Evolutionary conservation across 2,113 vertebrate genomes (phyloP).

Genomic region (Tragulus kanchil): DNA sequence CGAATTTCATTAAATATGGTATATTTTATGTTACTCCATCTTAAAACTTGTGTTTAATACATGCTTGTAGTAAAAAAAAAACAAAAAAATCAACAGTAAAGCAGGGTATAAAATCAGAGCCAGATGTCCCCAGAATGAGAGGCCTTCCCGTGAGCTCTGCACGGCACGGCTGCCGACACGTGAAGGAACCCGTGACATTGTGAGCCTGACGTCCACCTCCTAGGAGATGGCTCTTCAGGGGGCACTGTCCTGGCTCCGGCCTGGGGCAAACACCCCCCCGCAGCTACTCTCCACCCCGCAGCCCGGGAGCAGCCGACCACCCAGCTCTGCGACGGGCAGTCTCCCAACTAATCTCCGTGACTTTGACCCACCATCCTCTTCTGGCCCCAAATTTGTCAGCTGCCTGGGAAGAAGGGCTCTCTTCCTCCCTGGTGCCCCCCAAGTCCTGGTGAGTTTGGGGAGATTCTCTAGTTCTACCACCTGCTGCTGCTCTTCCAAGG

Average conservation of each 20-base stretch:
- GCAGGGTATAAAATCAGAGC: neutral
- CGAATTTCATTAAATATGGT: neutral
- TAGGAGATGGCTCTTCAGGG: rapidly evolving
- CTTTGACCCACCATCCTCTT: neutral
- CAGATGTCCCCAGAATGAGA: neutral
- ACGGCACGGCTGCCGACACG: neutral
- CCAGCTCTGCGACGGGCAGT: neutral
- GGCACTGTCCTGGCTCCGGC: neutral
- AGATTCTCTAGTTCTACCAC: neutral
- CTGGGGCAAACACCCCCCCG: rapidly evolving
- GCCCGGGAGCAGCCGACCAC: neutral
- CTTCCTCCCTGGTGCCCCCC: neutral
- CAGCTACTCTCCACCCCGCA: rapidly evolving
- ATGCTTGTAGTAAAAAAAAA: neutral
- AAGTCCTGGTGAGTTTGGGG: neutral
- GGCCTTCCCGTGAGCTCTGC: neutral
- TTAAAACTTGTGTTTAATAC: neutral
- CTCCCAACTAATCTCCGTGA: neutral
- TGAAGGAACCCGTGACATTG: neutral
- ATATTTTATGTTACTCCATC: neutral
- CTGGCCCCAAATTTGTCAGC: neutral
- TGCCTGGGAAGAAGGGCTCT: neutral
- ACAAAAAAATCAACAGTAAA: neutral
- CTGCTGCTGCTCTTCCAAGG: neutral
- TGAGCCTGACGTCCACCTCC: neutral